These are phyloP conservation scores for Latheticus oryzae DNA, from an alignment of 2,888 invertebrate genomes.

Conservation along the genomic window DNA sequence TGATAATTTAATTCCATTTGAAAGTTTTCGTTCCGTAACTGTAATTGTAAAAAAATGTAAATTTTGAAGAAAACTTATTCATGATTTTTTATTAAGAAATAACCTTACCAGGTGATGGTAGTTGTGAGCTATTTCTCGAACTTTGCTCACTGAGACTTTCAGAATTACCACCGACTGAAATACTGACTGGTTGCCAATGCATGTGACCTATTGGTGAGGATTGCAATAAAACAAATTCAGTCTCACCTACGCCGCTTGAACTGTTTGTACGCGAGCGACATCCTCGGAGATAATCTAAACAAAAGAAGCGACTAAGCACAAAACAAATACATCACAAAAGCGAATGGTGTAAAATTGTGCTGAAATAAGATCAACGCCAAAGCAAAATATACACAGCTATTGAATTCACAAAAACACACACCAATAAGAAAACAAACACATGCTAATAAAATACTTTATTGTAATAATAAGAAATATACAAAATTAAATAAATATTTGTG, in stretches of 20 bases:
- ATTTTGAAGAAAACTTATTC: background rate
- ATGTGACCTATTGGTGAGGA: conserved; percentile 66
- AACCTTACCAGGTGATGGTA: conserved; percentile 55
- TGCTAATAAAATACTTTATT: conserved; percentile 31
- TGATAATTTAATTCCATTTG: conserved; percentile 52
- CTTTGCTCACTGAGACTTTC: conserved; percentile 65
- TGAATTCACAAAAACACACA: conserved; percentile 51
- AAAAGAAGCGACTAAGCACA: conserved; percentile 47
- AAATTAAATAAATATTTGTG: conserved; percentile 27
- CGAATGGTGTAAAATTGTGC: conserved; percentile 2
- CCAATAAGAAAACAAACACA: conserved; percentile 32
- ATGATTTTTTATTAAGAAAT: too few relatives aligned
- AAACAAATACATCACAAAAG: conserved; percentile 15
- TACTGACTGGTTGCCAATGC: conserved; percentile 67
- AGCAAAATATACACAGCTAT: conserved; percentile 50
- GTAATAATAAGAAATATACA: conserved; percentile 15
- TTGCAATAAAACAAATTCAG: conserved; percentile 69
- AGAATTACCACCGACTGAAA: conserved; percentile 63
- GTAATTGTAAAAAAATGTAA: background rate
- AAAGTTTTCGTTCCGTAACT: conserved; percentile 56
- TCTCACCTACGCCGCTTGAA: conserved; percentile 64
- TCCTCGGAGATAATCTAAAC: conserved; percentile 46
- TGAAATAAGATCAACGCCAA: background rate
- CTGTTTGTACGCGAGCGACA: conserved; percentile 63
- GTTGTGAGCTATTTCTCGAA: conserved; percentile 62